These are phyloP conservation scores for Apeltes quadracus DNA, from an alignment of 2,113 vertebrate species.

Conservation along the genomic window DNA sequence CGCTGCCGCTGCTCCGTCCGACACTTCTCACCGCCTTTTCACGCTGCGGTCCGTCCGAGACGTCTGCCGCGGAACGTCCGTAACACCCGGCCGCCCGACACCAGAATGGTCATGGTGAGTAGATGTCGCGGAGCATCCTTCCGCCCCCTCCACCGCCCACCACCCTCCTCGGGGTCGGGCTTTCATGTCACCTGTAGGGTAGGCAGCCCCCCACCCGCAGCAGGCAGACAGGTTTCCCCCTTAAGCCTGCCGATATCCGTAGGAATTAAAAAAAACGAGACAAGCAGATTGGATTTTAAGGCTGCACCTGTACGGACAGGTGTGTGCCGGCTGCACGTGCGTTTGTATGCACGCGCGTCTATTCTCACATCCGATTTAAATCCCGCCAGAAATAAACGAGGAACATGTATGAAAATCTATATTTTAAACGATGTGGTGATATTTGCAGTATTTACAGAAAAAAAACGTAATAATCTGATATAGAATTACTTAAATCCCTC, in stretches of 20 bases:
- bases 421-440: background rate
- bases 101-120: conserved; percentile 99
- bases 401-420: background rate
- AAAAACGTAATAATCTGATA: background rate
- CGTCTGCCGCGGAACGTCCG: conserved; percentile 50
- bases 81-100: conserved; percentile 78
- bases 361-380: background rate
- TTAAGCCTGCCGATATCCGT: background rate
- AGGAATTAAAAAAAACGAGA: background rate
- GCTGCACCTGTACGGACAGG: conserved; percentile 37
- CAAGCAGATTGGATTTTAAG: background rate
- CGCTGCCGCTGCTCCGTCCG: conserved; percentile 39
- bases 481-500: background rate
- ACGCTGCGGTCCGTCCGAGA: conserved; percentile 23
- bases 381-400: background rate
- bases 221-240: conserved; percentile 42
- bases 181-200: background rate
- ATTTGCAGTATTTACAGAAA: background rate
- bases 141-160: too few relatives aligned
- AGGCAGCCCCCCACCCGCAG: background rate
- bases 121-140: conserved; percentile 44
- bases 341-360: background rate
- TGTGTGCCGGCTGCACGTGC: conserved; percentile 2
- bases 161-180: background rate
- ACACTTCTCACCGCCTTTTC: conserved; percentile 36